Percentiles rank a stretch among this genome's conserved stretches.
phyloP scores from a whole-genome alignment of 2,888 invertebrate species.

The Serrognathus titanus region DNA sequence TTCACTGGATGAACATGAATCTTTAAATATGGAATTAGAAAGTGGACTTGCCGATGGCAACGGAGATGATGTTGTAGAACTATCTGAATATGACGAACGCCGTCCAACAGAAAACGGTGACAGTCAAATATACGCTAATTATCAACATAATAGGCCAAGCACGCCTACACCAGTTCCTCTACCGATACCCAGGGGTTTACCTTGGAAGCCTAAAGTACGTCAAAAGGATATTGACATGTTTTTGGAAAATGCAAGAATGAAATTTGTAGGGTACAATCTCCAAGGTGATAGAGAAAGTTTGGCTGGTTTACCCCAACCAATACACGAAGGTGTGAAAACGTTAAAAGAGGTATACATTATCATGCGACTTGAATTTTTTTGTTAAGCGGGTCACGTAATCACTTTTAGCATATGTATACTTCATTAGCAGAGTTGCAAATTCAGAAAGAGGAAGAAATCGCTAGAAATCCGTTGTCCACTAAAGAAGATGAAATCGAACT shows the following conservation, averaged over 20 bases:
- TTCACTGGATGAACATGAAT: conserved; percentile 78
- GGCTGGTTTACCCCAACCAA: conserved; percentile 94
- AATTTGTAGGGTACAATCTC: conserved; percentile 94
- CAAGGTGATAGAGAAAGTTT: conserved; percentile 82
- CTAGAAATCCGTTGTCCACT: conserved; percentile 85
- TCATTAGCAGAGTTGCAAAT: conserved; percentile 91
- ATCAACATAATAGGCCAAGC: conserved; percentile 36
- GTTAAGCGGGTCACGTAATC: conserved; percentile 4
- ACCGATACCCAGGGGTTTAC: conserved; percentile 56
- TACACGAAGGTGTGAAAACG: conserved; percentile 92
- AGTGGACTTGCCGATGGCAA: conserved; percentile 61
- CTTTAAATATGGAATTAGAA: conserved; percentile 69
- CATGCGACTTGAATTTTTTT: not conserved
- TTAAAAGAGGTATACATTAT: conserved; percentile 62
- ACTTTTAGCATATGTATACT: conserved; percentile 81
- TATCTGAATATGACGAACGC: conserved; percentile 54
- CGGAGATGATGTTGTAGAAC: conserved; percentile 55
- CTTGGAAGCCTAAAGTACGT: conserved; percentile 95
- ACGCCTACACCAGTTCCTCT: conserved; percentile 39
- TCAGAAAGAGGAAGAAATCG: conserved; percentile 86
- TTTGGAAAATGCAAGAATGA: conserved; percentile 83
- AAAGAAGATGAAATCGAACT: conserved; percentile 74
- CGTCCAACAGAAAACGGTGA: conserved; percentile 45
- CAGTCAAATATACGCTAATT: conserved; percentile 37
- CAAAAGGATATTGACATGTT: conserved; percentile 92